Evolutionary conservation across 2,113 vertebrate genomes (phyloP), one percentile per base, ranked within the genome.

Genomic region (Grus americana): DNA sequence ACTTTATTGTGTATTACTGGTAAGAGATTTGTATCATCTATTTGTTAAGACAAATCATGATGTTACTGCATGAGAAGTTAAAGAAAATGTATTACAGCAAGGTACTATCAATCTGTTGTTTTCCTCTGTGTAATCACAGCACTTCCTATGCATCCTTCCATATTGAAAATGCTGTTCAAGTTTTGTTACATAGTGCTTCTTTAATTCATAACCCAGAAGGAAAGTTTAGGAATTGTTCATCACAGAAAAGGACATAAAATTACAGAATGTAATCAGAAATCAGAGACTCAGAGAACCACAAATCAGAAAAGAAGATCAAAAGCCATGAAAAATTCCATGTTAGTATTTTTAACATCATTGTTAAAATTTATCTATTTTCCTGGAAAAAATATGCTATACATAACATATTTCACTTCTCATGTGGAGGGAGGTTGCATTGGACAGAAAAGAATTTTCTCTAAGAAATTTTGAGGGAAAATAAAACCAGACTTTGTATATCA

Each of bases 351-450:
- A 34, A 55, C 15, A 19, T 22, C 9, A 42, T 27, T 42, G 3
- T 32, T 68, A 29, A 50, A 66, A 54, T 29, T 6, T 6, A 24
- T 12, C 6, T 16, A 34, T 86, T 89, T 62, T 91, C 22, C 23
- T 23, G 23, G 32, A 4, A 59, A 79, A 80, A 90, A 66, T 34
- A 23, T 30, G 27, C 14, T 78, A 9, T 20, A n/a, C 3, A 5
- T 17, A 57, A 34, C 1, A 7, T 24, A 2, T 21, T 54, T 82
- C 50, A 47, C 4, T 15, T 19, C 6, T 27, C 0, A 0, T 11
- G 2, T 24, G 6, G 32, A 54, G 79, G 12, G 29, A 88, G 16
- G 3, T 32, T 67, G 2, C 20, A 26, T 8, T 74, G 29, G 23
- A 49, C 7, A 74, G 19, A 61, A 92, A 66, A 40, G 1, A 30